Evolutionary conservation across 2,888 invertebrate genomes (phyloP), one percentile per base, ranked within the genome.

Genomic region (Aporophyla nigra): DNA sequence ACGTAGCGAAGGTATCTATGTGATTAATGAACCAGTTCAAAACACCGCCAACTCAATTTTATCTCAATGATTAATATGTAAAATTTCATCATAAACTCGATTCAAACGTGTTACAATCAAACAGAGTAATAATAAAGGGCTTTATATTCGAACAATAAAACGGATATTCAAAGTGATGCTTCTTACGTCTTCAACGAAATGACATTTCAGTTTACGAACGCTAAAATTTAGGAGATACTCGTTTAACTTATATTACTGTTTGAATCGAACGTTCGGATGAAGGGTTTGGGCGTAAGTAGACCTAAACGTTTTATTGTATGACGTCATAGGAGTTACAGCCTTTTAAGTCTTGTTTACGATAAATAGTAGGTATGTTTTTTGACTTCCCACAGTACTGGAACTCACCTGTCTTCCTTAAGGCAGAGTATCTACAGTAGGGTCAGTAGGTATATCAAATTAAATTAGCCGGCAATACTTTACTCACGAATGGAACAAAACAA

Each of bases 61-160:
- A 83, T 83, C 74, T 83, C 68, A 67, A 82, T 88, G 83, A 85
- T 83, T 86, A 86, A 84, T 89, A 89, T 85, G 85, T 91, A 90
- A 90, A 91, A 93, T 92, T 90, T 88, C 56, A 81, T 85, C 92
- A 92, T 94, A 92, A 93, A 93, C 90, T 86, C 86, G 86, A 91
- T 92, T 86, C 82, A 90, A 94, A 92, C 91, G 92, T 93, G 93
- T 92, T 92, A 93, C 91, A 94, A 94, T 94, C 92, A 91, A 93
- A 94, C 90, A 85, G 92, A 89, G 94, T 90, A 92, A 91, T 95
- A 94, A 90, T 90, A 95, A 95, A 93, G 90, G 91, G 91, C 94
- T 95, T 96, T 95, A 96, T 94, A 94, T 92, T 94, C 93, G 89
- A 94, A 95, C 95, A 94, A 93, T 96, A 95, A 96, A 96, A 95